phyloP scores from a whole-genome alignment of 2,797 vertebrate species.

The Perodicticus potto region DNA sequence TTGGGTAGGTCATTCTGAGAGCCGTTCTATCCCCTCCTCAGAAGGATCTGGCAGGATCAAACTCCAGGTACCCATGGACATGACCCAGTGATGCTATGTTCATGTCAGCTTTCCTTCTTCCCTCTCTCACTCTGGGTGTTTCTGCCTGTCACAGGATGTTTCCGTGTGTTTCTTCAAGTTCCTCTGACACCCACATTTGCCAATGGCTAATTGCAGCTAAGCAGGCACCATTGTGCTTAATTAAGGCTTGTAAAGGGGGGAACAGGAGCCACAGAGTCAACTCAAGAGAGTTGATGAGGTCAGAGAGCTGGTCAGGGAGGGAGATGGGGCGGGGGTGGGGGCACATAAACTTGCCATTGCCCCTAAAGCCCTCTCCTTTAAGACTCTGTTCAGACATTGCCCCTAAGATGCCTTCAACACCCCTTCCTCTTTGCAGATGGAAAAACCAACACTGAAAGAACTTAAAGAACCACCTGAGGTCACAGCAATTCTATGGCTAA shows the following conservation, averaged over 20 bases:
- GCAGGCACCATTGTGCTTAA: not conserved
- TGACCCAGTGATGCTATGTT: not conserved
- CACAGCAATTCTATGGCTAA: not conserved
- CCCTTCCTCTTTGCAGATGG: constrained; percentile 9
- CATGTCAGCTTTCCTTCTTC: not conserved
- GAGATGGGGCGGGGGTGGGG: not conserved
- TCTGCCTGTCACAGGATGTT: not conserved
- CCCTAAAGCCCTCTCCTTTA: not conserved
- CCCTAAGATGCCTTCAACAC: not conserved
- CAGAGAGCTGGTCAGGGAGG: not conserved
- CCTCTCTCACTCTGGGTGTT: not conserved
- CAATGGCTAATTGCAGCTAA: not conserved
- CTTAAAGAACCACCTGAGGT: constrained; percentile 2
- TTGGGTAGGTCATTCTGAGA: not conserved
- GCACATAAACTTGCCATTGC: not conserved
- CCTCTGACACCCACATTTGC: not conserved
- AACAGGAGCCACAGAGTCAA: not conserved
- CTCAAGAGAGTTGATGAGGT: not conserved
- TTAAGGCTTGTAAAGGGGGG: not conserved
- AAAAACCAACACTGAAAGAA: constrained; percentile 18
- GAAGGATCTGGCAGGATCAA: not conserved
- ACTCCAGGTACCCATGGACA: not conserved
- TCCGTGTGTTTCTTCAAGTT: not conserved
- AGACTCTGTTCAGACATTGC: not conserved
- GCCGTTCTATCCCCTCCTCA: not conserved